A percentile compares a stretch with the other conserved stretches of the same genome.
phyloP scores from a whole-genome alignment of 2,888 invertebrate species.

The Sphecodes monilicornis region DNA sequence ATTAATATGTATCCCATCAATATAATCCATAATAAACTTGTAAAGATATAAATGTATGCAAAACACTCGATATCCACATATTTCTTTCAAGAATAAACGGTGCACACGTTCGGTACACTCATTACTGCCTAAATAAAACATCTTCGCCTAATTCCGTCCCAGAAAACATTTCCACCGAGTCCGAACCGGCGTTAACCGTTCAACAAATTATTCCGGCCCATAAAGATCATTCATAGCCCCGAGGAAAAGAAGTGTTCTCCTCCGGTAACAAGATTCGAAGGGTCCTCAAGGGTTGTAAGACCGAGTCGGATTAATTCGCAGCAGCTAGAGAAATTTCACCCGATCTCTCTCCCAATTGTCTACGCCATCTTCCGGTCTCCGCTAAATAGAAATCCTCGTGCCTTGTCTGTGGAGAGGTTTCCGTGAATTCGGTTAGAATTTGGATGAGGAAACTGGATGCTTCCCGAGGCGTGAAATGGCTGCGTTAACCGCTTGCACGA shows the following conservation, averaged over 20 bases:
- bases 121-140: no score
- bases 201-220: neutral
- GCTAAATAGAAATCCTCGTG: constrained; percentile 78
- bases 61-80: no score
- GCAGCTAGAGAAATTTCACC: constrained; percentile 40
- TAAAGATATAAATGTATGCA: no score
- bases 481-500: constrained; percentile 83
- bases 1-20: no score
- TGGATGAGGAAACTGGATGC: constrained; percentile 81
- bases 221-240: neutral
- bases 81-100: no score
- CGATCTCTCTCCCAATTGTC: constrained; percentile 66
- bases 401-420: constrained; percentile 62
- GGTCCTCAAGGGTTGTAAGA: neutral
- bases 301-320: constrained; percentile 27
- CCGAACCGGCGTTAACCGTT: neutral
- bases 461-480: constrained; percentile 84
- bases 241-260: neutral
- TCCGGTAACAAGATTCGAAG: constrained; percentile 8
- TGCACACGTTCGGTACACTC: no score
- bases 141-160: no score
- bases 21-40: no score
- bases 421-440: constrained; percentile 81
- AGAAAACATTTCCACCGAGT: neutral
- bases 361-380: constrained; percentile 64